Evolutionary conservation across 1,140 invertebrate species (phyloP), one percentile per base, ranked within the genome.

Genomic region (Lamellibrachia luymesi): DNA sequence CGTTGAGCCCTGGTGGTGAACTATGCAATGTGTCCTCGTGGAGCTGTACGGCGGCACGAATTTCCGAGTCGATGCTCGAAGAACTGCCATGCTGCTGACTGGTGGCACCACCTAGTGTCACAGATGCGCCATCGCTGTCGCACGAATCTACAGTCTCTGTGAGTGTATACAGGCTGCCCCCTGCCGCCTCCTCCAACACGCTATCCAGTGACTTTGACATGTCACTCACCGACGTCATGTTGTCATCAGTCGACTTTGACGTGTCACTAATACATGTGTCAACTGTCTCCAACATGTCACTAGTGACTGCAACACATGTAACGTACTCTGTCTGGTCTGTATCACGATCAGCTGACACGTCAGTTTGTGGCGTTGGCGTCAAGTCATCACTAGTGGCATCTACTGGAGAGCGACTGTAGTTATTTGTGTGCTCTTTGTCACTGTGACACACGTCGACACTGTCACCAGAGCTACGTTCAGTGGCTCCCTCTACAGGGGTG

Each of bases 161-260:
- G 13, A 80, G 13, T 22, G 64, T 80, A 22, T 80, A 80, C 17
- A 80, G 0, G 64, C 64, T 80, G 7, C 64, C 64, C 25, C 64
- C 49, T 8, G 13, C 91, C 0, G 51, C 51, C 49, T 91, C 91
- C 51, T 91, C 51, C 5, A 91, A 27, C 5, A 91, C 27, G n/a
- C 91, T 91, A 13, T 91, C 91, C 4, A 91, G 91, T 50, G 91
- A 91, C 91, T 91, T 91, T 27, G 91, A 91, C 91, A 91, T 91
- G 49, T 91, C 91, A 50, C 49, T 91, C 51, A n/a, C 49, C 17
- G 49, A n/a, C n/a, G 51, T 50, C 91, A 51, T 91, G 51, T 91
- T 91, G 91, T 91, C 91, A 22, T 80, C 64, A 10, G 64, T 22
- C 17, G 64, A 80, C 64, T 80, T 80, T 17, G 64, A 80, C 64